Conservation (phyloP, 2,888 invertebrate species). For the Penaeus monodon region DNA sequence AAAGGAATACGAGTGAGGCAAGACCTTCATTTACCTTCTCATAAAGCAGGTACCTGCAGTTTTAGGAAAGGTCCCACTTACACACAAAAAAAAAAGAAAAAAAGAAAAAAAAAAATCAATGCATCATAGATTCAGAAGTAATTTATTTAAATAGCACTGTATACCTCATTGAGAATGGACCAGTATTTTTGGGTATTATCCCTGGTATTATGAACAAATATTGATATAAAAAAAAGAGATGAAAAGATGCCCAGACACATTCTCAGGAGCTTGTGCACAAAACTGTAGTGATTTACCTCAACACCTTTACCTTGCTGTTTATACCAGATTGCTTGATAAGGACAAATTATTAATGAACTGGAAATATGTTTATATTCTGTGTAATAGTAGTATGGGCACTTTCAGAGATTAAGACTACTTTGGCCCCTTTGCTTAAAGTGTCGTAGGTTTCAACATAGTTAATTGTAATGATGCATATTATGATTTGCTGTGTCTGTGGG, state of each 20-base stretch:
- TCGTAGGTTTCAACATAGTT: neutral
- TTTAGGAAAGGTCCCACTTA: conserved; percentile 38
- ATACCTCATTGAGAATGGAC: conserved; percentile 48
- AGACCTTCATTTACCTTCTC: conserved; percentile 22
- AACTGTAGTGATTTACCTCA: conserved; percentile 8
- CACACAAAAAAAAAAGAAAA: neutral
- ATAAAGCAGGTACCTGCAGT: conserved; percentile 21
- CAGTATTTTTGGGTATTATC: conserved; percentile 32
- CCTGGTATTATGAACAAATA: neutral
- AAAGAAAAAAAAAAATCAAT: no score
- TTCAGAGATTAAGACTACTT: no score
- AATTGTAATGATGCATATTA: no score
- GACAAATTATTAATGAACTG: no score
- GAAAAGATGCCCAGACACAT: conserved; percentile 22
- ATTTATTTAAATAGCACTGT: conserved; percentile 20
- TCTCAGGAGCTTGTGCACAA: conserved; percentile 59
- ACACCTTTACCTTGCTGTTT: no score
- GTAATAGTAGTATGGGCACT: no score
- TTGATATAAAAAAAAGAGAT: no score
- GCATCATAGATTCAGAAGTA: neutral
- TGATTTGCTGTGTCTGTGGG: no score
- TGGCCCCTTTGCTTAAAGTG: neutral
- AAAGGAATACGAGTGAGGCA: conserved; percentile 50
- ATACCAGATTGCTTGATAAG: no score
- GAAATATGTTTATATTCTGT: no score